Conservation (phyloP, 1,140 invertebrate species). For the Eriocheir sinensis region DNA sequence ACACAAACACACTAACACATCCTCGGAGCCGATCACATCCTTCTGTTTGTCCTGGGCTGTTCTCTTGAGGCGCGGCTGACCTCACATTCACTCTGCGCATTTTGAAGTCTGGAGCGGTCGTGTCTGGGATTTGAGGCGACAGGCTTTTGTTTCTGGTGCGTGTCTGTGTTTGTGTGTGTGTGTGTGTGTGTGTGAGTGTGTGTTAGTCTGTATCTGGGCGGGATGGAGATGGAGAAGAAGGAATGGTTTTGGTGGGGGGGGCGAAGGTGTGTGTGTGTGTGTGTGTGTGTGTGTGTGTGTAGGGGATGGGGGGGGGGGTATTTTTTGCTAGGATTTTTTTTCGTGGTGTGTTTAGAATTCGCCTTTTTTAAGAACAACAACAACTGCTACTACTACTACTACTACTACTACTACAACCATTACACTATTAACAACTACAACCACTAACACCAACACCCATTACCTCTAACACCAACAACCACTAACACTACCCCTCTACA, state of each 20-base stretch:
- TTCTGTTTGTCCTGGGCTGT: slow-evolving; percentile 62
- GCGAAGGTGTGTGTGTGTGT: slow-evolving; percentile 6
- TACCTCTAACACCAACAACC: too few relatives aligned
- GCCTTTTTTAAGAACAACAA: too few relatives aligned
- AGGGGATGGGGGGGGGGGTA: too few relatives aligned
- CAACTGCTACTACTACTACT: too few relatives aligned
- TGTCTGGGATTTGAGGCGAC: slow-evolving; percentile 30
- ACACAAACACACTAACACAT: slow-evolving; percentile 46
- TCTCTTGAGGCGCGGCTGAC: slow-evolving; percentile 47
- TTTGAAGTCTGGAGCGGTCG: slow-evolving; percentile 58
- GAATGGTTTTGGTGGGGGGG: too few relatives aligned
- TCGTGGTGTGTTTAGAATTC: too few relatives aligned
- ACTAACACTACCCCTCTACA: too few relatives aligned
- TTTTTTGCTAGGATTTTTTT: too few relatives aligned
- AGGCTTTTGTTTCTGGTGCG: not conserved
- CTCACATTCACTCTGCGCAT: slow-evolving; percentile 53
- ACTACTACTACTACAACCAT: too few relatives aligned
- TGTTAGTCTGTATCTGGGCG: not conserved
- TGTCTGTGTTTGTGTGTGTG: slow-evolving; percentile 11
- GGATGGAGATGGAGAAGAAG: not conserved
- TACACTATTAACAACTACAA: too few relatives aligned
- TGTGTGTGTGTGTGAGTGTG: slow-evolving; percentile 16
- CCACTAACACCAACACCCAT: too few relatives aligned
- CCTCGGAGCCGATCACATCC: slow-evolving; percentile 30
- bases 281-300: not conserved